Evolutionary conservation across 2,888 invertebrate genomes (phyloP), one percentile per base, ranked within the genome.

Genomic region (Acleris literana): DNA sequence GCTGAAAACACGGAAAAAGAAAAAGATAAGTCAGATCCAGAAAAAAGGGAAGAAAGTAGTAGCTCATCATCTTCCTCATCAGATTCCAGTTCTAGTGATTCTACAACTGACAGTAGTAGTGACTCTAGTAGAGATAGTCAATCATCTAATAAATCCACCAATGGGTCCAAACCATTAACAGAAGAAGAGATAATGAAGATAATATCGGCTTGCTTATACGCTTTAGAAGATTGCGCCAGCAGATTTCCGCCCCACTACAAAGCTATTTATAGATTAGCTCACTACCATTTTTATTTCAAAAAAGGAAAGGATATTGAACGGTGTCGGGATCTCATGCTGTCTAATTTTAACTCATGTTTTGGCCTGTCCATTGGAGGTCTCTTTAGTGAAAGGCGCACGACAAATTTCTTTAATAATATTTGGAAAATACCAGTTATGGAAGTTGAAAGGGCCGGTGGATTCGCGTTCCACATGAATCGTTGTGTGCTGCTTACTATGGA

Each of bases 211-310:
- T 97, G 97, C 79, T 86, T 97, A 17, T 93, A 94, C 78, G 97
- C 97, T 39, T 87, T 98, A 71, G 96, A 97, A 86, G 95, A 97
- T 77, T 98, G 98, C 78, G 94, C 97, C 7, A 94, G 95, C 56
- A 93, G 98, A 55, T 97, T 98, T 82, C 96, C 97, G 0, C 97
- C 97, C 75, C 98, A 99, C 86, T 98, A 98, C 84, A 99, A 99
- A 88, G 97, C 98, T 0, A 93, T 98, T 61, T 98, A 98, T 85
- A 94, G 98, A 72, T 89, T 99, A 59, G 96, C 97, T 1, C 95
- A 97, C 83, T 95, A 97, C 77, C 97, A 96, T 84, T 96, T 96
- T 80, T 94, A 95, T 75, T 95, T 95, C 58, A 95, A 95, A 78
- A 93, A 93, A 64, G 94, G 95, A 53, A 95, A 94, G 78, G 94